A percentile compares a stretch with the other conserved stretches of the same genome.
Conservation (phyloP, 2,888 invertebrate species). For the Hololepta plana region DNA sequence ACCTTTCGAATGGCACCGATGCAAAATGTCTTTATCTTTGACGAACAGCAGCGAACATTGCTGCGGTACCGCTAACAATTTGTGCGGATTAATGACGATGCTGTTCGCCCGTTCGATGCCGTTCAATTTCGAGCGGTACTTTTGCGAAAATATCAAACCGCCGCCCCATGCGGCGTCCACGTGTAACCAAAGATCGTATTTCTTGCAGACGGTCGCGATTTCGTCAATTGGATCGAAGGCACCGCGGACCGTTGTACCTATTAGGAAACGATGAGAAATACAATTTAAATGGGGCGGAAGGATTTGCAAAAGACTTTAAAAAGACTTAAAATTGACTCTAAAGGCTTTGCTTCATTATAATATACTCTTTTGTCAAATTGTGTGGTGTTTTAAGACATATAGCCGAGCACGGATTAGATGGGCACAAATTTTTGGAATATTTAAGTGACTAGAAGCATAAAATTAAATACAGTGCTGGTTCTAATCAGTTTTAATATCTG, state of each 20-base stretch:
- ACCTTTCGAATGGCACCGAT: constrained; percentile 28
- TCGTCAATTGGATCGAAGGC: constrained; percentile 36
- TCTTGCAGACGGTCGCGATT: constrained; percentile 31
- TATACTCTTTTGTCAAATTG: too few species aligned
- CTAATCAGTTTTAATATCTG: too few species aligned
- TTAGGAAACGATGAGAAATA: too few species aligned
- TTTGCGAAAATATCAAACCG: constrained; percentile 34
- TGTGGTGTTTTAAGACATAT: too few species aligned
- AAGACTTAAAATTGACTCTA: too few species aligned
- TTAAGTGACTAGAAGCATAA: too few species aligned
- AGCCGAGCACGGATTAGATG: too few species aligned
- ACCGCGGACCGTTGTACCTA: constrained; percentile 37
- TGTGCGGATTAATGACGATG: constrained; percentile 42
- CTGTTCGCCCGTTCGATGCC: constrained; percentile 39
- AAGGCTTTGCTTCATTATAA: too few species aligned
- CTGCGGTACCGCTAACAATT: constrained; percentile 38
- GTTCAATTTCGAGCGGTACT: constrained; percentile 28
- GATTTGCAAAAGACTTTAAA: too few species aligned
- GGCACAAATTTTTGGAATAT: too few species aligned
- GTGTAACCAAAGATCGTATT: constrained; percentile 35
- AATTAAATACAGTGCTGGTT: too few species aligned
- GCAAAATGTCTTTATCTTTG: constrained; percentile 24
- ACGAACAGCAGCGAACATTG: constrained; percentile 34
- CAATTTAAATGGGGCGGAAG: too few species aligned
- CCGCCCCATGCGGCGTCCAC: constrained; percentile 44